Evolutionary conservation across 2,797 vertebrate species (phyloP).

Genomic region (Epinephelus coioides): DNA sequence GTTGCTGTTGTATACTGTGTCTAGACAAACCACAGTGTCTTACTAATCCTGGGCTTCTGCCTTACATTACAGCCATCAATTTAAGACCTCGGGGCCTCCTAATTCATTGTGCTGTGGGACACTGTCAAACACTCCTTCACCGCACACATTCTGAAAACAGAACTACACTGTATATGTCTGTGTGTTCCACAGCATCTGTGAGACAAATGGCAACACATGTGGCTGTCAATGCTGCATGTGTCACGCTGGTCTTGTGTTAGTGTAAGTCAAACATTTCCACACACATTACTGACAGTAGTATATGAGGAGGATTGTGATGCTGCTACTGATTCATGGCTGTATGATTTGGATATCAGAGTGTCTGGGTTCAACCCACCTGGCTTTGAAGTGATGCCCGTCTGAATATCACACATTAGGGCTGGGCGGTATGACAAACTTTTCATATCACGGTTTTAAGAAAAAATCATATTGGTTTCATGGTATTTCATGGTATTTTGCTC

Average conservation of each 20-base stretch:
- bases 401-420: too few species aligned
- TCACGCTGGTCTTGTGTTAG: slow-evolving; percentile 34
- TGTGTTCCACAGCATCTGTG: slow-evolving; percentile 37
- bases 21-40: slow-evolving; percentile 70
- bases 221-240: slow-evolving; percentile 46
- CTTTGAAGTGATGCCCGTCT: not conserved
- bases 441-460: too few species aligned
- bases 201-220: slow-evolving; percentile 44
- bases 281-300: slow-evolving; percentile 51
- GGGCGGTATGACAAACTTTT: too few species aligned
- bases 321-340: slow-evolving; percentile 43
- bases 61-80: slow-evolving; percentile 63
- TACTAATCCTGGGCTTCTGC: slow-evolving; percentile 70
- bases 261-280: slow-evolving; percentile 40
- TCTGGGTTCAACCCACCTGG: not conserved
- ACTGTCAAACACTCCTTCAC: slow-evolving; percentile 38
- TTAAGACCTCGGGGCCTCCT: slow-evolving; percentile 47
- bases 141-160: slow-evolving; percentile 53
- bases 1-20: slow-evolving; percentile 65
- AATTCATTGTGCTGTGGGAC: slow-evolving; percentile 41
- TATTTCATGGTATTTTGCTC: too few species aligned
- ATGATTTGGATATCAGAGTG: not conserved
- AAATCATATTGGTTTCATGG: too few species aligned
- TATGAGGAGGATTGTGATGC: slow-evolving; percentile 22
- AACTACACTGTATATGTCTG: slow-evolving; percentile 13